A percentile compares a stretch with the other conserved stretches of the same genome.
Conservation (phyloP, 1,140 invertebrate genomes). For the Cryptotermes secundus region DNA sequence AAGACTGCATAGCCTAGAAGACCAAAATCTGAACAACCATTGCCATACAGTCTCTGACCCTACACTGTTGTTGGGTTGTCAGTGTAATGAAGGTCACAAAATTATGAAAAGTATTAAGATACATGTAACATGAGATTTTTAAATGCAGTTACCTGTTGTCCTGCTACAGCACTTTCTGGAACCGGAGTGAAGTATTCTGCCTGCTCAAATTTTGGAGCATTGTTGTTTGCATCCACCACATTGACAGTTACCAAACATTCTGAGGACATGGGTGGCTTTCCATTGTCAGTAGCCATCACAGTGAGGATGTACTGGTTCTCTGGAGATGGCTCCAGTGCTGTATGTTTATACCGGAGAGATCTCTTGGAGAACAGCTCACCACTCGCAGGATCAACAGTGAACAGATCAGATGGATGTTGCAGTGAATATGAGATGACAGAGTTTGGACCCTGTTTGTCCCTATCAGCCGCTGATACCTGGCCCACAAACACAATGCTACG, state of each 20-base stretch:
- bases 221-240: constrained; percentile 88
- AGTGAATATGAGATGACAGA: constrained; percentile 89
- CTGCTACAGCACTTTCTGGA: constrained; percentile 69
- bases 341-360: constrained; percentile 78
- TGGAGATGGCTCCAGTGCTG: constrained; percentile 71
- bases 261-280: constrained; percentile 87
- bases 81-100: too few species aligned
- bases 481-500: constrained; percentile 78
- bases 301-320: constrained; percentile 86
- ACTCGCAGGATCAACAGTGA: constrained; percentile 85
- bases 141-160: constrained; percentile 54
- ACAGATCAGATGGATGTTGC: constrained; percentile 86
- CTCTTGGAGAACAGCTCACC: constrained; percentile 88
- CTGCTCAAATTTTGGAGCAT: constrained; percentile 77
- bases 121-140: constrained; percentile 38
- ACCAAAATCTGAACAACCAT: too few species aligned
- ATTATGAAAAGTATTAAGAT: too few species aligned
- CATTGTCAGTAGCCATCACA: constrained; percentile 87
- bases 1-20: too few species aligned
- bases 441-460: constrained; percentile 91
- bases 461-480: constrained; percentile 83
- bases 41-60: too few species aligned
- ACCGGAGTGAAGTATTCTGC: constrained; percentile 77
- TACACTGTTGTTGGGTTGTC: too few species aligned
- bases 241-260: constrained; percentile 82